A percentile compares a stretch with the other conserved stretches of the same genome.
Evolutionary conservation across 2,888 invertebrate genomes (phyloP).

Genomic region (Acanthosepion esculentum): DNA sequence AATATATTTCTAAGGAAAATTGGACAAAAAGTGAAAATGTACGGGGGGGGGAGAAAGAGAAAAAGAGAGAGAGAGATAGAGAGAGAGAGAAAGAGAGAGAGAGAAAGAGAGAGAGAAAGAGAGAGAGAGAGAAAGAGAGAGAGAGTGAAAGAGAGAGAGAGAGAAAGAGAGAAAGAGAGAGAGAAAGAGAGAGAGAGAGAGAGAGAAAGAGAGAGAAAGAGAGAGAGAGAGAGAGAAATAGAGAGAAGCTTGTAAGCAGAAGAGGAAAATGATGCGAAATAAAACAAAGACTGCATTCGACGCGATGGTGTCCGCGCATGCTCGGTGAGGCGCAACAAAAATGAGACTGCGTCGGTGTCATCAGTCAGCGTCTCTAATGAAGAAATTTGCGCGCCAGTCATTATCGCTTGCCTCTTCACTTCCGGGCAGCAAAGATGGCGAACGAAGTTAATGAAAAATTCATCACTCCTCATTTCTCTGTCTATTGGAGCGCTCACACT

Average conservation of each 20-base stretch:
- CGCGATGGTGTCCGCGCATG: not conserved
- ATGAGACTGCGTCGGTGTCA: not conserved
- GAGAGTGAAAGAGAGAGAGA: too few relatives aligned
- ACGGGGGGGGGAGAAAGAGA: too few relatives aligned
- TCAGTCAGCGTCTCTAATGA: not conserved
- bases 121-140: not conserved
- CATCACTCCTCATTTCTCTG: not conserved
- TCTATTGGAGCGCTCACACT: not conserved
- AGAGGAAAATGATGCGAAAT: not conserved
- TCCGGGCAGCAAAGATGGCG: not conserved
- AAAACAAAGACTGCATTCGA: not conserved
- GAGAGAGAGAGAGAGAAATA: too few relatives aligned
- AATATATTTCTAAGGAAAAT: too few relatives aligned
- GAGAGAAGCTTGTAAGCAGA: too few relatives aligned
- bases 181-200: too few relatives aligned
- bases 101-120: too few relatives aligned
- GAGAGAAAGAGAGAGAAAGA: too few relatives aligned
- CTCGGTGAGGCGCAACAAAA: not conserved
- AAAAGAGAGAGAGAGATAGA: too few relatives aligned
- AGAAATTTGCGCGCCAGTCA: not conserved
- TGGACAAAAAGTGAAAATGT: too few relatives aligned
- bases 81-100: too few relatives aligned
- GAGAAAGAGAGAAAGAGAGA: too few relatives aligned
- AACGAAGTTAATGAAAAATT: not conserved
- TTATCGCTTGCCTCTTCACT: constrained; percentile 2